phyloP scores from a whole-genome alignment of 2,113 vertebrate genomes.

The Hemibagrus wyckioides region DNA sequence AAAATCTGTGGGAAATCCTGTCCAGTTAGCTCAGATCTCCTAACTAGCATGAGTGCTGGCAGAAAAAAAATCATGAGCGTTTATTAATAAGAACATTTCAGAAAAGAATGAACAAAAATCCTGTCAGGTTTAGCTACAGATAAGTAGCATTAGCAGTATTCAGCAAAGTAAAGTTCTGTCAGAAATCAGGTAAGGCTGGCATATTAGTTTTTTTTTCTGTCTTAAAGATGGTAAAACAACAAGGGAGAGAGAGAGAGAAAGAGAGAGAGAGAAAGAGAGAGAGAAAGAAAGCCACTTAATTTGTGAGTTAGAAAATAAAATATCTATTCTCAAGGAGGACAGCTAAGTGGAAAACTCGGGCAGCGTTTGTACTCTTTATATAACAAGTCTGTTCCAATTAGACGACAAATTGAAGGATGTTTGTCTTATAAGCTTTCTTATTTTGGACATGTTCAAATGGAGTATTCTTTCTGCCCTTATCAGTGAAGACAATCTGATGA shows the following conservation, averaged over 20 bases:
- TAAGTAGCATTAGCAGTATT: not conserved
- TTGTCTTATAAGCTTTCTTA: not conserved
- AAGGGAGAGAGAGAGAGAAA: not conserved
- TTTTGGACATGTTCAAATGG: not conserved
- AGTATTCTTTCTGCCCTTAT: not conserved
- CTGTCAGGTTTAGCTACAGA: not conserved
- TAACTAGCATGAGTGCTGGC: not conserved
- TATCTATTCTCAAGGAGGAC: not conserved
- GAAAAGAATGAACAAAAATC: not conserved
- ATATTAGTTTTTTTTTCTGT: not conserved
- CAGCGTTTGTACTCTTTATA: not conserved
- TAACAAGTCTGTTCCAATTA: not conserved
- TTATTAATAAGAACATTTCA: not conserved
- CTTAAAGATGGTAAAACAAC: not conserved
- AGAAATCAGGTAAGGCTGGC: not conserved
- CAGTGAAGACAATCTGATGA: not conserved
- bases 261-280: constrained; percentile 46
- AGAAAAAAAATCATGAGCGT: not conserved
- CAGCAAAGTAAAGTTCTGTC: not conserved
- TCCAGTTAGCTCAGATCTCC: not conserved
- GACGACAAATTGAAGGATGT: not conserved
- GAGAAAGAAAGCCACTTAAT: not conserved
- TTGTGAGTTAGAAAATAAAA: not conserved
- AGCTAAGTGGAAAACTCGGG: not conserved
- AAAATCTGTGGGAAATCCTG: not conserved